Percentiles rank a stretch among this genome's conserved stretches.
Evolutionary conservation across 1,140 invertebrate species (phyloP).

Genomic region (Rhyacophila brunnea): DNA sequence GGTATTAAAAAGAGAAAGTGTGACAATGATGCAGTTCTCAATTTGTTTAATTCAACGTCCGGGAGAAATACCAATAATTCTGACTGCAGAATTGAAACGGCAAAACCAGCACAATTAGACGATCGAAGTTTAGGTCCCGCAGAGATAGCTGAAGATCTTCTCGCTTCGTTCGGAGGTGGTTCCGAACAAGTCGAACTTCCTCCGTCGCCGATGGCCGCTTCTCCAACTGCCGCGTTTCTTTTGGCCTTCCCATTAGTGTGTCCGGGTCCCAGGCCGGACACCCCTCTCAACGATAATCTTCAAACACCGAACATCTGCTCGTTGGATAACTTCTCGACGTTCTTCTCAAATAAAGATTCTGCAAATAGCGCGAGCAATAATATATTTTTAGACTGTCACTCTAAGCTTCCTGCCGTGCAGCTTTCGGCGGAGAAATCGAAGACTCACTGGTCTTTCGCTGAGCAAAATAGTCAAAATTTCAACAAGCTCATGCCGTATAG

Average conservation of each 20-base stretch:
- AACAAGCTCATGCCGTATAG: neutral
- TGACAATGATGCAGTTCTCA: no score
- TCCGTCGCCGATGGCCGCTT: constrained; percentile 69
- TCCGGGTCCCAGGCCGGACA: constrained; percentile 51
- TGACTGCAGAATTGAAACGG: no score
- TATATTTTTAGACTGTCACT: constrained; percentile 20
- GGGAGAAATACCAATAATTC: no score
- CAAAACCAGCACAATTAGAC: neutral
- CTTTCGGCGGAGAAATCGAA: constrained; percentile 7
- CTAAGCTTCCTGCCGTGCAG: constrained; percentile 6
- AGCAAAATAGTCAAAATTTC: constrained; percentile 9
- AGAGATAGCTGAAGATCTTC: constrained; percentile 5
- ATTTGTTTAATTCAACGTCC: no score
- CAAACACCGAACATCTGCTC: constrained; percentile 32
- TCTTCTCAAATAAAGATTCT: constrained; percentile 28
- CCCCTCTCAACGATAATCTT: constrained; percentile 39
- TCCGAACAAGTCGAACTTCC: no score
- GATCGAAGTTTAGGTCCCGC: neutral
- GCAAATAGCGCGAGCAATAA: neutral
- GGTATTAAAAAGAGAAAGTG: no score
- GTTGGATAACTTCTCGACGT: constrained; percentile 32
- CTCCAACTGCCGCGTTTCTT: constrained; percentile 74
- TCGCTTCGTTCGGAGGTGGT: neutral
- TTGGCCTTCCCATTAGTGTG: constrained; percentile 73
- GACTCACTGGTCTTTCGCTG: constrained; percentile 2